Base-by-base conservation (phyloP, 1,140 invertebrate species). In the Anastrepha obliqua region DNA sequence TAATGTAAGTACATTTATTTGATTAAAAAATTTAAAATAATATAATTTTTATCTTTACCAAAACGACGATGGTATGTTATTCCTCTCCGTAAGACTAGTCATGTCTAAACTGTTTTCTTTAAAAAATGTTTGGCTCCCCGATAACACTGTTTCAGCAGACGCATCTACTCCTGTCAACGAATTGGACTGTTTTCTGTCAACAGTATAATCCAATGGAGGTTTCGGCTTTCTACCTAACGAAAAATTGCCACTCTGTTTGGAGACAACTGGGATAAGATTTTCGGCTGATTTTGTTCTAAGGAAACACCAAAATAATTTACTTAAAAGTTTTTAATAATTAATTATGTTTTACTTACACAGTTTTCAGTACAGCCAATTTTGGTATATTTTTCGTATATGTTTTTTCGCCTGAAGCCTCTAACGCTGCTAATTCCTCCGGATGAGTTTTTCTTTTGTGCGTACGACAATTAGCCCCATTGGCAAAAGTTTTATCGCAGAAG, bases 401-500 rank as follows among this genome's bases (percentile, higher is more conserved):
- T 29, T 29, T 29, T 29, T 29, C 29, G 29, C 29, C 29, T 29
- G 29, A 29, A 29, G 29, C 29, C 29, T 29, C 29, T 29, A 29
- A 29, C 29, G 29, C 29, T 29, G 29, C 29, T 7, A 93, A 89
- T 85, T 93, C 93, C 62, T 90, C 89, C 0, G 93, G 92, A 89
- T 94, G 93, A 88, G 92, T 89, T n/a, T 92, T 90, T 74, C 91
- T 90, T 89, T 93, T 93, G 87, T 94, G 93, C 59, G 91, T 90
- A n/a, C 93, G 90, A 89, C 93, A 94, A 88, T 94, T 94, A 5
- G 91, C 91, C 4, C 92, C 91, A 87, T 93, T 93, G 44, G 93
- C 91, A 90, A 94, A 94, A 0, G 92, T 92, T 17, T 91, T 89
- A 44, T 91, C 89, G 88, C 93, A 94, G 89, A 93, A 94, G 29